Evolutionary conservation across 2,797 vertebrate species (phyloP), one percentile per base, ranked within the genome.

Genomic region (Pteronotus mesoamericanus): DNA sequence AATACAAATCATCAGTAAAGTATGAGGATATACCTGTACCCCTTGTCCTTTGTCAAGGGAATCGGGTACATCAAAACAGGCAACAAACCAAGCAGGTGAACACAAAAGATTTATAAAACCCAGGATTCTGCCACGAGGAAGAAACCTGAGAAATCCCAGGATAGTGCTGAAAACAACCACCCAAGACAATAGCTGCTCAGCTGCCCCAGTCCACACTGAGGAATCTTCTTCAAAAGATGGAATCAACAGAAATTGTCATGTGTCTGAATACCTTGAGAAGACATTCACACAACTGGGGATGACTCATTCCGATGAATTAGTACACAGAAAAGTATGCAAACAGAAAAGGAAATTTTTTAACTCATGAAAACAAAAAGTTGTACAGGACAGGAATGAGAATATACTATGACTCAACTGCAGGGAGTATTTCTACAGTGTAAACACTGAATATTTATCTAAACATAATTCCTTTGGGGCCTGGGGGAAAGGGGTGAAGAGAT

Each of bases 351-450:
- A 26, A 64, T 15, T 15, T 61, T 78, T 72, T 57, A 86, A 89
- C n/a, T 57, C 86, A 55, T 21, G 69, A 87, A 94, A 89, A 96
- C 64, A 89, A 64, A 84, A 80, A 84, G 32, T 32, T 89, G 59
- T 42, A 2, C 39, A 53, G 71, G 84, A 55, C 53, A 93, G 71
- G 16, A 75, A 80, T 79, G 94, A 80, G 93, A 87, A 75, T 42
- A 77, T 4, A 32, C 39, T 22, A 9, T 0, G 44, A 48, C 32
- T 89, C 79, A 26, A 55, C 92, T 46, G 22, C 10, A 34, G 48
- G 37, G 7, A 48, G 61, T 21, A 57, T 87, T 80, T 82, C 78
- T 57, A 46, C 29, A 86, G 83, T n/a, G 71, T 89, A 89, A 96
- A 95, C 94, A 82, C 1, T 39, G 32, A 75, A 21, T 83, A 48